Evolutionary conservation across 2,797 vertebrate genomes (phyloP).

Genomic region (Bufotes viridis): DNA sequence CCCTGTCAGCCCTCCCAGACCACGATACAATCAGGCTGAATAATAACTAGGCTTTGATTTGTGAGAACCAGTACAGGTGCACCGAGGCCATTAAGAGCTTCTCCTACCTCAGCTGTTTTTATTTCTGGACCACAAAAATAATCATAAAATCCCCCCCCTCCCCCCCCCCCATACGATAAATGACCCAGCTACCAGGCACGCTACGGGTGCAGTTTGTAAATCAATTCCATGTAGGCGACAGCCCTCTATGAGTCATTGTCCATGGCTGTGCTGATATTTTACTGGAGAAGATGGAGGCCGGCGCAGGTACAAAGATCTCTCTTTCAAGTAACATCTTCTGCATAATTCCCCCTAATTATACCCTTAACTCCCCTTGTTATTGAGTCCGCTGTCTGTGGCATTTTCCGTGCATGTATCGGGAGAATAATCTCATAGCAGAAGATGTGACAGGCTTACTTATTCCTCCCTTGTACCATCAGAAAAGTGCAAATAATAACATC

Average conservation of each 20-base stretch:
- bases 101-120: background rate
- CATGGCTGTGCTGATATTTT: constrained; percentile 23
- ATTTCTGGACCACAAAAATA: constrained; percentile 11
- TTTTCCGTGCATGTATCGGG: constrained; percentile 36
- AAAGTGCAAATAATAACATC: constrained; percentile 39
- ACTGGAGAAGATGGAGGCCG: background rate
- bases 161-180: background rate
- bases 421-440: constrained; percentile 27
- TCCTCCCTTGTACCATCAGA: constrained; percentile 12
- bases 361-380: constrained; percentile 43
- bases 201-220: constrained; percentile 44
- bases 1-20: constrained; percentile 14
- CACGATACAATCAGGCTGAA: background rate
- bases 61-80: constrained; percentile 18
- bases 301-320: constrained; percentile 7
- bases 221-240: background rate
- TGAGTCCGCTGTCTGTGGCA: constrained; percentile 27
- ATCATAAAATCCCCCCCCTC: background rate
- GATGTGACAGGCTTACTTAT: constrained; percentile 47
- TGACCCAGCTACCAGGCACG: background rate
- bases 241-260: background rate
- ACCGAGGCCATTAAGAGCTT: constrained; percentile 40
- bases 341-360: constrained; percentile 45
- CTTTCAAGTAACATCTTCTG: constrained; percentile 6
- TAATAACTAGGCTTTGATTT: background rate